Evolutionary conservation across 2,888 invertebrate species (phyloP), one percentile per base, ranked within the genome.

Genomic region (Drosophila conformis): DNA sequence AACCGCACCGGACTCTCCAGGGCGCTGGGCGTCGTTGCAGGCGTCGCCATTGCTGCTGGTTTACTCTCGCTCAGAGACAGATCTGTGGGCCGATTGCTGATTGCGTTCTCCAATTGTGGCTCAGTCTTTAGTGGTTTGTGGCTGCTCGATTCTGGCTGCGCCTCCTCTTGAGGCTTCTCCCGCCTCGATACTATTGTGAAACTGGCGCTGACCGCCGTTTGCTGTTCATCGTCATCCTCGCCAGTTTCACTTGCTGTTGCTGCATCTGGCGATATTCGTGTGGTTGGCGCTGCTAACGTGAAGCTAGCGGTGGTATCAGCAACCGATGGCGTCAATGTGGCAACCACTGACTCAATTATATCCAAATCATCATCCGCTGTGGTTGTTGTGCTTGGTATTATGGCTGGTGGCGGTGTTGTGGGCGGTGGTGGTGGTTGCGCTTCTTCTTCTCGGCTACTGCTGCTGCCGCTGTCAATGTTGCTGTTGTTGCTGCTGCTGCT

Each of bases 301-400:
- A 92, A 93, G 63, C 90, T 88, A 40, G 93, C 92, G 58, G 89
- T 91, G 58, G 92, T 88, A 72, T 91, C 91, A 42, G 76, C 76
- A 38, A 67, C 64, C 42, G 70, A 82, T 73, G 69, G 64, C 21
- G 40, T 35, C 49, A 65, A 69, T 59, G 58, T 59, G 56, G 80
- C 70, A 64, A 68, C 66, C 54, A 87, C 69, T 49, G 88, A 52
- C 68, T 89, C 88, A 42, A 87, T 80, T 65, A 90, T 78, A 69
- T 87, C 82, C 53, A 78, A 70, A 64, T 82, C 80, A 59, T 82
- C 80, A 60, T 83, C 80, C n/a, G 78, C 73, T 66, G 93, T 61
- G 58, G 63, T 93, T 77, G 94, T 94, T 88, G 94, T 94, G 81
- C 94, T 94, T 42, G 91, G 82, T 68, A 81, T 82, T 51, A 83